Conservation (phyloP, 2,113 vertebrate species). For the Sinosuthora webbiana region DNA sequence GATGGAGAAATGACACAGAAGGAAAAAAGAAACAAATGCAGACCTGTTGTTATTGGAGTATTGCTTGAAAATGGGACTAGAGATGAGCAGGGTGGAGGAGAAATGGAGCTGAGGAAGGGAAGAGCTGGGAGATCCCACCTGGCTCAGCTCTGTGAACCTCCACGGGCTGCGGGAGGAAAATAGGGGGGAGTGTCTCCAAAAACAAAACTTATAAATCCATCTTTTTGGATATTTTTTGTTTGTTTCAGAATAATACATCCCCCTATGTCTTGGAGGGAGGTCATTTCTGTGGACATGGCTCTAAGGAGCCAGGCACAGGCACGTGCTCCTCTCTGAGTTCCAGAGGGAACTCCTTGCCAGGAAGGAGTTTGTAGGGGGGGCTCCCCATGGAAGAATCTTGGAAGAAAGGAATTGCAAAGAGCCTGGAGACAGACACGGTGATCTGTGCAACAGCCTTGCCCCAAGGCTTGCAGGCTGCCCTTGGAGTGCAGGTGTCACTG, state of each 20-base stretch:
- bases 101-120: not conserved
- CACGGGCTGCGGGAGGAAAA: accelerated
- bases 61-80: not conserved
- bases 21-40: not conserved
- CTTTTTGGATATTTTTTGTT: not conserved
- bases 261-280: not conserved
- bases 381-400: not conserved
- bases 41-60: not conserved
- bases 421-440: not conserved
- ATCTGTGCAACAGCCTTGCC: not conserved
- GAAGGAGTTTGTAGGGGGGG: not conserved
- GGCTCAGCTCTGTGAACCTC: accelerated
- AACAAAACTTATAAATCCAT: not conserved
- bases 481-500: not conserved
- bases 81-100: not conserved
- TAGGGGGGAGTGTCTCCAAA: not conserved
- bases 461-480: not conserved
- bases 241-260: not conserved
- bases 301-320: not conserved
- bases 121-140: not conserved
- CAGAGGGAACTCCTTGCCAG: not conserved
- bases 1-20: constrained; percentile 49
- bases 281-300: not conserved
- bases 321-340: not conserved
- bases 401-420: not conserved